Conservation (phyloP, 2,888 invertebrate genomes). For the Caenorhabditis panamensis region DNA sequence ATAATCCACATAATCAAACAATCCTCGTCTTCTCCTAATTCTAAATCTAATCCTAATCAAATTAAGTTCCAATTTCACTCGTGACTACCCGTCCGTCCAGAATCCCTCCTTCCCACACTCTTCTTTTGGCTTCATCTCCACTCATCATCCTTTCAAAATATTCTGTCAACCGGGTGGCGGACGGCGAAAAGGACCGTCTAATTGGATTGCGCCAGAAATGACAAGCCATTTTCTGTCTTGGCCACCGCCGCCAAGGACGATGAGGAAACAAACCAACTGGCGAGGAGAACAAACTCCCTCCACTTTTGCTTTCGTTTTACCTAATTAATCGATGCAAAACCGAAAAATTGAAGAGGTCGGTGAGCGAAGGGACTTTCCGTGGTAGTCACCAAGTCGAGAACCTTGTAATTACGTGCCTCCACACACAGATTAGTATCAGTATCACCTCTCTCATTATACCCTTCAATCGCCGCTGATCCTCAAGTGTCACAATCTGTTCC, state of each 20-base stretch:
- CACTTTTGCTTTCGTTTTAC: conserved; percentile 20
- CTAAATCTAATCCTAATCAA: no score
- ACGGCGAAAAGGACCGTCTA: conserved; percentile 48
- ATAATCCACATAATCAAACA: neutral
- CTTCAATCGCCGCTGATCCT: conserved; percentile 11
- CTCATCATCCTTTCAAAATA: neutral
- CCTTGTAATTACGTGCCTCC: neutral
- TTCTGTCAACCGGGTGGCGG: conserved; percentile 26
- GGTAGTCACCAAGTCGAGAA: neutral
- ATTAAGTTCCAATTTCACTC: no score
- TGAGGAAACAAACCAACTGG: conserved; percentile 1
- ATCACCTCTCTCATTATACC: conserved; percentile 4
- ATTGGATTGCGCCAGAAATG: conserved; percentile 60
- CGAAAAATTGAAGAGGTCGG: neutral
- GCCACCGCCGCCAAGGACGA: conserved; percentile 40
- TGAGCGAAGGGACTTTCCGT: neutral
- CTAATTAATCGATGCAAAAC: conserved; percentile 11
- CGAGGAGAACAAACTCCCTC: conserved; percentile 43
- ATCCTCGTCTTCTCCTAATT: no score
- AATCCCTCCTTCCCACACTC: conserved; percentile 23
- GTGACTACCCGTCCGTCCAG: no score
- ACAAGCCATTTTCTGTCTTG: no score
- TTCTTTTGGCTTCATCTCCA: conserved; percentile 3
- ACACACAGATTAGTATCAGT: conserved; percentile 9
- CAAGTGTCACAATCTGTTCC: conserved; percentile 45